Percentiles rank a stretch among this genome's conserved stretches.
phyloP scores from a whole-genome alignment of 2,113 vertebrate species.

The Cynoglossus semilaevis region DNA sequence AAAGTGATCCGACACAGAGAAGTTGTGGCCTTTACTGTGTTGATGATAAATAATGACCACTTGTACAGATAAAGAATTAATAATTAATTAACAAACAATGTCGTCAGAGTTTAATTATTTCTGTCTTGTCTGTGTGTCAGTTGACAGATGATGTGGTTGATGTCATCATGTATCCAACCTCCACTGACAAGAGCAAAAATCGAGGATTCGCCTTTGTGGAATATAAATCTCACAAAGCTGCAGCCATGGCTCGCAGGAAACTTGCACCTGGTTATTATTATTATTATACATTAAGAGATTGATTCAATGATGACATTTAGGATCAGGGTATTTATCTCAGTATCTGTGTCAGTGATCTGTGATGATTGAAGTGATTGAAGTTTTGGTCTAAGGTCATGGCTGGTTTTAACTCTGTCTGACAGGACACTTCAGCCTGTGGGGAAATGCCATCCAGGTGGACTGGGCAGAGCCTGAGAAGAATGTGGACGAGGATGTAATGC shows the following conservation, averaged over 20 bases:
- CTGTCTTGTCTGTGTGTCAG: slow-evolving; percentile 41
- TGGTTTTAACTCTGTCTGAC: slow-evolving; percentile 1
- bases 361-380: too few relatives aligned
- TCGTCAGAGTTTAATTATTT: background rate
- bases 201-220: slow-evolving; percentile 95
- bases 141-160: slow-evolving; percentile 93
- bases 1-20: too few relatives aligned
- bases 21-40: too few relatives aligned
- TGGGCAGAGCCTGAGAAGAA: slow-evolving; percentile 95
- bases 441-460: slow-evolving; percentile 88
- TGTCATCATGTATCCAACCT: slow-evolving; percentile 90
- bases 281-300: background rate
- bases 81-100: too few relatives aligned
- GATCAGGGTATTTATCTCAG: background rate
- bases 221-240: slow-evolving; percentile 94
- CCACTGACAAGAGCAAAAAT: slow-evolving; percentile 87
- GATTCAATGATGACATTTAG: too few relatives aligned
- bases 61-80: too few relatives aligned
- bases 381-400: background rate
- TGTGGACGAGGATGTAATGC: slow-evolving; percentile 92
- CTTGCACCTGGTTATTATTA: slow-evolving; percentile 84
- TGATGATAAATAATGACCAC: too few relatives aligned
- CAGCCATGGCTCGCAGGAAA: slow-evolving; percentile 90
- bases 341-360: too few relatives aligned
- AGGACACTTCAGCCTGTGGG: slow-evolving; percentile 92